Percentiles rank a stretch among this genome's conserved stretches.
Conservation (phyloP, 2,888 invertebrate species). For the Melolontha melolontha region DNA sequence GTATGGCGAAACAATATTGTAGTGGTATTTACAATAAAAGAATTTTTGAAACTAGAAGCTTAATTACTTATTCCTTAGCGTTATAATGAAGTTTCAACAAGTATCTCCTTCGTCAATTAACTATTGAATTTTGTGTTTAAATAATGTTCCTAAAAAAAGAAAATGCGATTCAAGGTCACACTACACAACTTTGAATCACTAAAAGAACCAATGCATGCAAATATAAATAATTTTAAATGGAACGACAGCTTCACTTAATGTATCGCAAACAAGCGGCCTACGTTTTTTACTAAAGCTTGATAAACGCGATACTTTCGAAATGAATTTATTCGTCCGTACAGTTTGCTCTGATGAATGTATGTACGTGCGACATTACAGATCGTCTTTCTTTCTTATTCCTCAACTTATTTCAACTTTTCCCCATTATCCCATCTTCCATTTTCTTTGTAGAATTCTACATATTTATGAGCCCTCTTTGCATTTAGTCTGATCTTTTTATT, state of each 20-base stretch:
- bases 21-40: too few relatives aligned
- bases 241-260: slow-evolving; percentile 13
- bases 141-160: too few relatives aligned
- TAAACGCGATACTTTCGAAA: slow-evolving; percentile 37
- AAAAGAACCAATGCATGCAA: too few relatives aligned
- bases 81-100: too few relatives aligned
- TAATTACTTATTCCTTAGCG: too few relatives aligned
- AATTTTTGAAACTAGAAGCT: too few relatives aligned
- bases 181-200: too few relatives aligned
- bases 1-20: too few relatives aligned
- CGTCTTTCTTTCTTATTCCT: slow-evolving; percentile 21
- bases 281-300: slow-evolving; percentile 26
- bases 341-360: slow-evolving; percentile 26
- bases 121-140: too few relatives aligned
- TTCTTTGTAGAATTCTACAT: slow-evolving; percentile 52
- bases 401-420: slow-evolving; percentile 13
- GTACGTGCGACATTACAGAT: slow-evolving; percentile 16
- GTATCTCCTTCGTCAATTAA: too few relatives aligned
- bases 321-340: slow-evolving; percentile 32
- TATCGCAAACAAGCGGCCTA: slow-evolving; percentile 15
- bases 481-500: slow-evolving; percentile 53
- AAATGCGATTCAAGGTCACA: too few relatives aligned
- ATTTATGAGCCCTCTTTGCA: slow-evolving; percentile 53
- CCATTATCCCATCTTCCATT: slow-evolving; percentile 27
- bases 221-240: background rate